Evolutionary conservation across 2,797 vertebrate genomes (phyloP).

Genomic region (Sebastes kiyomatsui): DNA sequence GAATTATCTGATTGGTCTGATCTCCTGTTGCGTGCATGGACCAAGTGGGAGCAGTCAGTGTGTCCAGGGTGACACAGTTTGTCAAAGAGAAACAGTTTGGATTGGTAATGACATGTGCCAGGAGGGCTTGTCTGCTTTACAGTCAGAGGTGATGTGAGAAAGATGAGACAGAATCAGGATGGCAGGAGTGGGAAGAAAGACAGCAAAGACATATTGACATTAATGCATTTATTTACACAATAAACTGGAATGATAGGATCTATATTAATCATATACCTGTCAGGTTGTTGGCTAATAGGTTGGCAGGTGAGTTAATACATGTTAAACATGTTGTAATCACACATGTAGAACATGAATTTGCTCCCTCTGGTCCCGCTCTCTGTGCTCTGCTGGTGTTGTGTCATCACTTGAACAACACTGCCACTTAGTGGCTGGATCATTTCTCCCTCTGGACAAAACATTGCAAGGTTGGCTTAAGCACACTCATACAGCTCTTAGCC

Average conservation of each 20-base stretch:
- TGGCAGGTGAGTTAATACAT: conserved; percentile 30
- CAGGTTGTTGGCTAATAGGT: background rate
- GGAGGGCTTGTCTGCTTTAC: conserved; percentile 60
- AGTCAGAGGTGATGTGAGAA: conserved; percentile 64
- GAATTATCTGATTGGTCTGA: conserved; percentile 52
- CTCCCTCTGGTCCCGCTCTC: conserved; percentile 15
- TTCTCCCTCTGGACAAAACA: conserved; percentile 32
- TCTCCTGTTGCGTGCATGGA: conserved; percentile 47
- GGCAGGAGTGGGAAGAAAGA: conserved; percentile 31
- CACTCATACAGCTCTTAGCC: conserved; percentile 35
- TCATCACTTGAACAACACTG: conserved; percentile 80
- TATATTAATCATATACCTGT: background rate
- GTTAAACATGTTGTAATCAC: conserved; percentile 66
- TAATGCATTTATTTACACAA: background rate
- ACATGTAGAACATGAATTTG: conserved; percentile 39
- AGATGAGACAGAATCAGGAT: conserved; percentile 69
- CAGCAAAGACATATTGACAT: conserved; percentile 5
- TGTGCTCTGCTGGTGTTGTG: background rate
- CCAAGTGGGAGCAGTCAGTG: conserved; percentile 52
- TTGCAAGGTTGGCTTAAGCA: background rate
- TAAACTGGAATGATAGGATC: background rate
- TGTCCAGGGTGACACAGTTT: conserved; percentile 51
- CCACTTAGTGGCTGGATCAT: conserved; percentile 76
- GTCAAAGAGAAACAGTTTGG: conserved; percentile 36
- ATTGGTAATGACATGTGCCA: conserved; percentile 67